A percentile compares a stretch with the other conserved stretches of the same genome.
phyloP scores from a whole-genome alignment of 2,113 vertebrate species.

The Phainopepla nitens region DNA sequence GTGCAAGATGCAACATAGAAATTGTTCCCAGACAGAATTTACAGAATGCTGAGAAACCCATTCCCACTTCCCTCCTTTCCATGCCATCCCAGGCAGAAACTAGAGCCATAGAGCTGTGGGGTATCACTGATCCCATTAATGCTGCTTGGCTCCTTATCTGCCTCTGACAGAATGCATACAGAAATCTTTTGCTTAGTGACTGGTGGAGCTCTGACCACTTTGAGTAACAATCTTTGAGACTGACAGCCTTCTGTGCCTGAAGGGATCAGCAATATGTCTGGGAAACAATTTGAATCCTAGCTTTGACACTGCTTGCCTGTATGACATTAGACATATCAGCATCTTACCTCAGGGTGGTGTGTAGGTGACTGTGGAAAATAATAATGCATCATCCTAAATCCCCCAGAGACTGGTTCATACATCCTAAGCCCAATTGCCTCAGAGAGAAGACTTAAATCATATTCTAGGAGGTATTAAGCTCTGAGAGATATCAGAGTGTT shows the following conservation, averaged over 20 bases:
- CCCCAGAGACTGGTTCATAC: not conserved
- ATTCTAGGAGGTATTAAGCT: constrained; percentile 20
- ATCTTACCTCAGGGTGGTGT: constrained; percentile 8
- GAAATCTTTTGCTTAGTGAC: not conserved
- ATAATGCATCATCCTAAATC: constrained; percentile 28
- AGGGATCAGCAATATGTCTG: not conserved
- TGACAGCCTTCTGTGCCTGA: not conserved
- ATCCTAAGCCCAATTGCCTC: not conserved
- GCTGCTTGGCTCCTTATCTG: constrained; percentile 24
- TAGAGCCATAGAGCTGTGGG: not conserved
- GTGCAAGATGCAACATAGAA: not conserved
- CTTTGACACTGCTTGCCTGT: not conserved
- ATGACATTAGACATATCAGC: not conserved
- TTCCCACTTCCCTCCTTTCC: not conserved
- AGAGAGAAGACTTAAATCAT: constrained; percentile 14
- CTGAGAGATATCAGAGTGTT: constrained; percentile 1
- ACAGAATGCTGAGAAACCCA: not conserved
- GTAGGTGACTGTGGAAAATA: constrained; percentile 49
- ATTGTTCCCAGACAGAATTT: not conserved
- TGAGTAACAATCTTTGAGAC: not conserved
- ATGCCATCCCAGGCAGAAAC: not conserved
- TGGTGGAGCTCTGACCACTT: not conserved
- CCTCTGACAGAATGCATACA: not conserved
- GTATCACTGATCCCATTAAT: constrained; percentile 7
- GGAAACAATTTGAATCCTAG: constrained; percentile 2